Evolutionary conservation across 2,888 invertebrate genomes (phyloP).

Genomic region (Gasteruption jaculator): DNA sequence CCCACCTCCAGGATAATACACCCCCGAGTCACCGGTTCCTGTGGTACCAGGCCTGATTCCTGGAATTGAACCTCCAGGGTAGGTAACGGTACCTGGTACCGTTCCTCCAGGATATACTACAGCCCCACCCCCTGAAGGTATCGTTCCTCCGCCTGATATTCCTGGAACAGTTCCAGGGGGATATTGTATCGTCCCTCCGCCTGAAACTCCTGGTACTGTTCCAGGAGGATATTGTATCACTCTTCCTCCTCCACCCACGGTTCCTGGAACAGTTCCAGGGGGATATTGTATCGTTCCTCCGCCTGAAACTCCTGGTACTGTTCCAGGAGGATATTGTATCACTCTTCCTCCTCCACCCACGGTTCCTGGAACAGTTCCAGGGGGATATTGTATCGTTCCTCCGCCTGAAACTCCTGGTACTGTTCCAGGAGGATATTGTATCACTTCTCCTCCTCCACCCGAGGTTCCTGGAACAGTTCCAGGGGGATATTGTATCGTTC

Average conservation of each 20-base stretch:
- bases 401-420: constrained; percentile 7
- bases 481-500: constrained; percentile 6
- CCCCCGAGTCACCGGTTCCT: constrained; percentile 17
- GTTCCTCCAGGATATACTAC: constrained; percentile 18
- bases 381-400: constrained; percentile 16
- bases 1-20: constrained; percentile 1
- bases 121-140: constrained; percentile 17
- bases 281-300: constrained; percentile 15
- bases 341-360: constrained; percentile 3
- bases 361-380: constrained; percentile 15
- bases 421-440: constrained; percentile 15
- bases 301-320: constrained; percentile 17
- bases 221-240: constrained; percentile 9
- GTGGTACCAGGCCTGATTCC: constrained; percentile 12
- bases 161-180: constrained; percentile 17
- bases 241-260: constrained; percentile 9
- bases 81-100: constrained; percentile 18
- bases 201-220: constrained; percentile 13
- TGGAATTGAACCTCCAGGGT: constrained; percentile 20
- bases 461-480: constrained; percentile 13
- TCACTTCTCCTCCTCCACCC: constrained; percentile 8
- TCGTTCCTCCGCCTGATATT: constrained; percentile 14
- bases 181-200: constrained; percentile 12
- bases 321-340: constrained; percentile 20
- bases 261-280: constrained; percentile 17